phyloP scores from a whole-genome alignment of 2,888 invertebrate genomes.

The Spisula subtruncata region DNA sequence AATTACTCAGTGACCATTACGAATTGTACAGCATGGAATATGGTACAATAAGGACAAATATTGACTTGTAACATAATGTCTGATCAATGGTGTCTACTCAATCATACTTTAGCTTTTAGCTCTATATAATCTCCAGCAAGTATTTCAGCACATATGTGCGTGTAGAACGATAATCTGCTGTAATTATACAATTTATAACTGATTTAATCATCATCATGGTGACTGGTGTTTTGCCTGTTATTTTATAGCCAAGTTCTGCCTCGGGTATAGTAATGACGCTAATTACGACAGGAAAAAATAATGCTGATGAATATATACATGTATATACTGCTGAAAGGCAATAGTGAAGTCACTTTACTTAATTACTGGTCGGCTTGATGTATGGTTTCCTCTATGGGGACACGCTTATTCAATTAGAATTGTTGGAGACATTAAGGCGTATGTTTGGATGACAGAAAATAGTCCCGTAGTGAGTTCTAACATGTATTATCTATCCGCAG shows the following conservation, averaged over 20 bases:
- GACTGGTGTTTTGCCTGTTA: no score
- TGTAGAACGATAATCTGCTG: no score
- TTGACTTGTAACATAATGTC: no score
- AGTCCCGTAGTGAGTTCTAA: not conserved
- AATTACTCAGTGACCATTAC: no score
- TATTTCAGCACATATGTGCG: no score
- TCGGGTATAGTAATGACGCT: not conserved
- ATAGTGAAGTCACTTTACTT: not conserved
- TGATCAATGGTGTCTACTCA: no score
- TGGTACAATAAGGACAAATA: no score
- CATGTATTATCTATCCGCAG: not conserved
- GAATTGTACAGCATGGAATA: no score
- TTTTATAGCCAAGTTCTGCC: not conserved
- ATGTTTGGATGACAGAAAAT: not conserved
- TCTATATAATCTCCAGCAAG: no score
- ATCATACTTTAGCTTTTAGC: no score
- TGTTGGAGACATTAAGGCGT: not conserved
- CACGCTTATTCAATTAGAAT: not conserved
- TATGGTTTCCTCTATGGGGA: not conserved
- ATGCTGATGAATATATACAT: not conserved
- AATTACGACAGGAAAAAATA: not conserved
- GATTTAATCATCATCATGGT: no score
- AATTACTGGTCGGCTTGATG: not conserved
- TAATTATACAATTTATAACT: no score
- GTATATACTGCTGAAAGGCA: not conserved